Conservation (phyloP, 2,797 vertebrate genomes). For the Argyrosomus regius region DNA sequence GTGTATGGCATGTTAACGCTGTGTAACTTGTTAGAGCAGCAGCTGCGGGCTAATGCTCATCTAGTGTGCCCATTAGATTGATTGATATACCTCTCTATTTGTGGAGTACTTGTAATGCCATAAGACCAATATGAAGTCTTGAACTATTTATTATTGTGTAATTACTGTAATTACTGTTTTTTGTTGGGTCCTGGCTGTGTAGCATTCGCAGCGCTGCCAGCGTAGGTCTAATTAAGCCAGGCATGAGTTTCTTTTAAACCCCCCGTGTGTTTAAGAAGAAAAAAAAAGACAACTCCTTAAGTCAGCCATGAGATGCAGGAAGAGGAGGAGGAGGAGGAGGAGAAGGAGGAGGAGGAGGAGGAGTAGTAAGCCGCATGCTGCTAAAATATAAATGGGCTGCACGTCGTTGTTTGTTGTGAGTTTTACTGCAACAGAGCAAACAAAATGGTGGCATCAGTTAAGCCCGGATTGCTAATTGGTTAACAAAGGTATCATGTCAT, state of each 20-base stretch:
- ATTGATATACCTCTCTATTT: slow-evolving; percentile 35
- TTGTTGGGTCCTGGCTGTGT: slow-evolving; percentile 40
- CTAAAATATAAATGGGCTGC: slow-evolving; percentile 69
- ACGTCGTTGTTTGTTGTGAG: slow-evolving; percentile 54
- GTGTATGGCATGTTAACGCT: slow-evolving; percentile 48
- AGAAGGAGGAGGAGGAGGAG: slow-evolving; percentile 38
- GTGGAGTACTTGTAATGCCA: slow-evolving; percentile 5
- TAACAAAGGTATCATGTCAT: slow-evolving; percentile 25
- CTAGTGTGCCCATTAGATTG: slow-evolving; percentile 30
- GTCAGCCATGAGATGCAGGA: slow-evolving; percentile 51
- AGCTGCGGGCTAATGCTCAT: slow-evolving; percentile 53
- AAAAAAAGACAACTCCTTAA: slow-evolving; percentile 51
- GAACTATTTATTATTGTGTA: background rate
- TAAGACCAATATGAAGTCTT: background rate
- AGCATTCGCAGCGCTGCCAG: slow-evolving; percentile 50
- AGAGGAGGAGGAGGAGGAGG: slow-evolving; percentile 30
- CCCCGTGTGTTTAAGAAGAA: slow-evolving; percentile 51
- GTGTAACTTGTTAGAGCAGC: slow-evolving; percentile 55
- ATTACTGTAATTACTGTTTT: slow-evolving; percentile 7
- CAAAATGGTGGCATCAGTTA: slow-evolving; percentile 48
- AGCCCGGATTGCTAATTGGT: slow-evolving; percentile 18
- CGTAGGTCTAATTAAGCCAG: slow-evolving; percentile 64
- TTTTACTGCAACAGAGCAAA: slow-evolving; percentile 53
- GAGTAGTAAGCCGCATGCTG: slow-evolving; percentile 45
- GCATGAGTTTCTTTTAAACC: slow-evolving; percentile 55